These are phyloP conservation scores for Hippocampus mohnikei DNA, from an alignment of 2,113 vertebrate species.

Conservation along the genomic window DNA sequence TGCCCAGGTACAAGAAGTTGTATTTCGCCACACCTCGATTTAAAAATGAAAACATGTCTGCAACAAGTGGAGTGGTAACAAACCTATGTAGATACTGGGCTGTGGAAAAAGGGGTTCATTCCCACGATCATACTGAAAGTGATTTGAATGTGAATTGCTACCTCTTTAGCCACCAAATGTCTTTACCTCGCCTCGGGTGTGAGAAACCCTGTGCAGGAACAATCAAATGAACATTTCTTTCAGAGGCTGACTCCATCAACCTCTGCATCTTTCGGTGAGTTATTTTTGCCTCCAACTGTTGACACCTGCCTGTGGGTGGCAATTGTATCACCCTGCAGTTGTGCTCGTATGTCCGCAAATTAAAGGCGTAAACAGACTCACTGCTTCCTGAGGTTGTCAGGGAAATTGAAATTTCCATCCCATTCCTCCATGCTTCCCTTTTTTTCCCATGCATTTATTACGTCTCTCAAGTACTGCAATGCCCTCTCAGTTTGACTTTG, in stretches of 20 bases:
- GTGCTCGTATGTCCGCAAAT: slow-evolving; percentile 39
- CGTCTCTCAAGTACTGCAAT: slow-evolving; percentile 12
- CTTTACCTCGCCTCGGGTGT: not conserved
- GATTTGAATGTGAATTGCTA: not conserved
- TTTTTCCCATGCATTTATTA: slow-evolving; percentile 22
- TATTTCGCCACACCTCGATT: not conserved
- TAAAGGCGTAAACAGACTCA: slow-evolving; percentile 48
- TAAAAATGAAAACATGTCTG: not conserved
- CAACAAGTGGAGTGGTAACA: not conserved
- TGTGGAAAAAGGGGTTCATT: not conserved
- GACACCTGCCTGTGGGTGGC: slow-evolving; percentile 29
- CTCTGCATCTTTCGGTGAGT: slow-evolving; percentile 9
- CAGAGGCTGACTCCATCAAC: slow-evolving; percentile 8
- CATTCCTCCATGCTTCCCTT: slow-evolving; percentile 7
- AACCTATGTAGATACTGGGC: not conserved
- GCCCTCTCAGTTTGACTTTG: slow-evolving; percentile 32
- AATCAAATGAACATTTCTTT: not conserved
- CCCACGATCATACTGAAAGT: not conserved
- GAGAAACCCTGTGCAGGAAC: not conserved
- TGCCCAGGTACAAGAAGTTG: not conserved
- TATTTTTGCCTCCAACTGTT: slow-evolving; percentile 14
- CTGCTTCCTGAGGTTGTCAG: slow-evolving; percentile 44
- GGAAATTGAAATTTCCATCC: slow-evolving; percentile 24
- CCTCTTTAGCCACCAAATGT: not conserved
- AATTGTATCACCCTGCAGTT: slow-evolving; percentile 33